phyloP scores from a whole-genome alignment of 2,113 vertebrate genomes.

The Actenoides lindsayi region DNA sequence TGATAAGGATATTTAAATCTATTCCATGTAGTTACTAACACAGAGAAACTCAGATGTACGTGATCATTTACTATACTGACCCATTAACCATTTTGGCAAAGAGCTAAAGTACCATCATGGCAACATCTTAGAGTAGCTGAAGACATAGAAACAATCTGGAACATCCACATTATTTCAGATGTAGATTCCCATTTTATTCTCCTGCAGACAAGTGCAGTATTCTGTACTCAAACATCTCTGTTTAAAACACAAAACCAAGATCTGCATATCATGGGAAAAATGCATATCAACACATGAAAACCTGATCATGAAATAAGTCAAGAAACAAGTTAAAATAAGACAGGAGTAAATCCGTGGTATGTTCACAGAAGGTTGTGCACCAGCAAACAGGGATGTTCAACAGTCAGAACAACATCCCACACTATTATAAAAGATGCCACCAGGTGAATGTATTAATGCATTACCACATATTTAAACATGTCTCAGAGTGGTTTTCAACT shows the following conservation, averaged over 20 bases:
- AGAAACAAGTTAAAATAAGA: background rate
- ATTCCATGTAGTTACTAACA: background rate
- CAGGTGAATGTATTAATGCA: background rate
- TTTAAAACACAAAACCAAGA: background rate
- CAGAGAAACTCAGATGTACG: background rate
- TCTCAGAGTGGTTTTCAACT: background rate
- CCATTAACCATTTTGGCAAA: background rate
- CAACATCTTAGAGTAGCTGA: conserved; percentile 10
- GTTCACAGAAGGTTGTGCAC: background rate
- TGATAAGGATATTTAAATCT: background rate
- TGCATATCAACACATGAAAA: background rate
- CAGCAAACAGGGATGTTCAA: background rate
- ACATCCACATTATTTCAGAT: conserved; percentile 14
- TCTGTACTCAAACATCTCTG: background rate
- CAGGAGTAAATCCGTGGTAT: background rate
- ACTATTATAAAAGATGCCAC: background rate
- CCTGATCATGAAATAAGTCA: background rate
- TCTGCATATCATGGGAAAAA: background rate
- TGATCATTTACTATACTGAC: background rate
- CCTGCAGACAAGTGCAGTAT: background rate
- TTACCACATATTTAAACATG: background rate
- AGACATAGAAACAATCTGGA: background rate
- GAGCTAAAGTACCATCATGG: background rate
- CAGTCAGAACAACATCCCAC: background rate
- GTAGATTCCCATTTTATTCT: background rate